phyloP scores from a whole-genome alignment of 2,888 invertebrate species.

The Apoda limacodes region DNA sequence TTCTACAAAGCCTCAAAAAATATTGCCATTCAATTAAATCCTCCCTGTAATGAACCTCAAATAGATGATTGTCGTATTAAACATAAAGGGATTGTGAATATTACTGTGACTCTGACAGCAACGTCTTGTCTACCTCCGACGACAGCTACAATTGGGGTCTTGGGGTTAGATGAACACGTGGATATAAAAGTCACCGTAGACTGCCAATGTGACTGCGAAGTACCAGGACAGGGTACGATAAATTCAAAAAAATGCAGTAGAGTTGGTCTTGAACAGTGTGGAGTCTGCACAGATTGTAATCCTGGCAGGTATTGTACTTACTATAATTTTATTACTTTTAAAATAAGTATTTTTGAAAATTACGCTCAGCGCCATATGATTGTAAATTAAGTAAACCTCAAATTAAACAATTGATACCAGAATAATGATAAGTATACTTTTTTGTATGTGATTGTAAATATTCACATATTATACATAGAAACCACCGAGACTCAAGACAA shows the following conservation, averaged over 20 bases:
- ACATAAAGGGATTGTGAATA: constrained; percentile 23
- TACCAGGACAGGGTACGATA: constrained; percentile 27
- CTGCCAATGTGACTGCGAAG: constrained; percentile 83
- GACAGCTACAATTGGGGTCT: constrained; percentile 53
- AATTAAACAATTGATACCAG: too few relatives aligned
- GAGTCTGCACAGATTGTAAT: constrained; percentile 73
- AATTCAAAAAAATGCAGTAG: constrained; percentile 45
- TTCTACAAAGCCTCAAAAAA: too few relatives aligned
- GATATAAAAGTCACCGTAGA: constrained; percentile 75
- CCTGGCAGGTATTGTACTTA: constrained; percentile 30
- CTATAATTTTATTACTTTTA: too few relatives aligned
- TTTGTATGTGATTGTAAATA: too few relatives aligned
- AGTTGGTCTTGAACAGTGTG: constrained; percentile 70
- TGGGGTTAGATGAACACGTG: constrained; percentile 76
- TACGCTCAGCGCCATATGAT: too few relatives aligned
- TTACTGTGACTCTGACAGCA: constrained; percentile 29
- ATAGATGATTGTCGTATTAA: constrained; percentile 28
- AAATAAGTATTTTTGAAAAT: too few relatives aligned
- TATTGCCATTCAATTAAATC: too few relatives aligned
- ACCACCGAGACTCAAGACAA: too few relatives aligned
- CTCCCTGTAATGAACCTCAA: too few relatives aligned
- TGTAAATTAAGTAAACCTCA: too few relatives aligned
- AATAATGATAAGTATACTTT: too few relatives aligned
- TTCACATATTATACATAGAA: too few relatives aligned
- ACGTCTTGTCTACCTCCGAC: constrained; percentile 26